Conservation (phyloP, 2,888 invertebrate genomes). For the Odontocolon sp. region DNA sequence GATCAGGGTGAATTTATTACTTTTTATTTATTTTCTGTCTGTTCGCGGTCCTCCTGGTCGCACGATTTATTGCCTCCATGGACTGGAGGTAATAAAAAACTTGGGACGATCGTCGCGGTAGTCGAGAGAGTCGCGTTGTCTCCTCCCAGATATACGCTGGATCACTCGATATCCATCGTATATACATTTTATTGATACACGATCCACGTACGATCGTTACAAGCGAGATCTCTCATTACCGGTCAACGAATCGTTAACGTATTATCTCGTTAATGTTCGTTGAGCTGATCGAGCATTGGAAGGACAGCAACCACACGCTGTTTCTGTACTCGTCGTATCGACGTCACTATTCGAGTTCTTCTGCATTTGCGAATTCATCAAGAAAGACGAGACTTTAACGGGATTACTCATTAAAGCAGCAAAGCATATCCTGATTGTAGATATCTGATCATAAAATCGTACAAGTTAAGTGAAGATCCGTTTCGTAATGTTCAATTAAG, state of each 20-base stretch:
- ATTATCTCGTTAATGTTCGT: conserved; percentile 63
- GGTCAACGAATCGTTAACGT: conserved; percentile 61
- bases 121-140: conserved; percentile 46
- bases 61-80: conserved; percentile 62
- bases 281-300: conserved; percentile 44
- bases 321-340: conserved; percentile 26
- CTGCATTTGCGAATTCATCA: conserved; percentile 53
- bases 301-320: conserved; percentile 35
- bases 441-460: not conserved
- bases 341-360: conserved; percentile 53
- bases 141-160: not conserved
- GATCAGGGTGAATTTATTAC: too few species aligned
- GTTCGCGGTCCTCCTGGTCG: conserved; percentile 35
- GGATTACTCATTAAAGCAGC: conserved; percentile 42
- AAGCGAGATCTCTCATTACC: conserved; percentile 64
- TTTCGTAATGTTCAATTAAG: not conserved
- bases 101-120: conserved; percentile 45
- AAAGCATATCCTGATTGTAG: conserved; percentile 32
- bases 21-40: conserved; percentile 35
- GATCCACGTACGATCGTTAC: conserved; percentile 66
- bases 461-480: not conserved
- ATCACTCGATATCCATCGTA: conserved; percentile 9
- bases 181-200: conserved; percentile 58
- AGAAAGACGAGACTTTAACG: conserved; percentile 44
- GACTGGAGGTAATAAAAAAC: conserved; percentile 27